phyloP scores from a whole-genome alignment of 2,113 vertebrate genomes.

The Setophaga petechia region DNA sequence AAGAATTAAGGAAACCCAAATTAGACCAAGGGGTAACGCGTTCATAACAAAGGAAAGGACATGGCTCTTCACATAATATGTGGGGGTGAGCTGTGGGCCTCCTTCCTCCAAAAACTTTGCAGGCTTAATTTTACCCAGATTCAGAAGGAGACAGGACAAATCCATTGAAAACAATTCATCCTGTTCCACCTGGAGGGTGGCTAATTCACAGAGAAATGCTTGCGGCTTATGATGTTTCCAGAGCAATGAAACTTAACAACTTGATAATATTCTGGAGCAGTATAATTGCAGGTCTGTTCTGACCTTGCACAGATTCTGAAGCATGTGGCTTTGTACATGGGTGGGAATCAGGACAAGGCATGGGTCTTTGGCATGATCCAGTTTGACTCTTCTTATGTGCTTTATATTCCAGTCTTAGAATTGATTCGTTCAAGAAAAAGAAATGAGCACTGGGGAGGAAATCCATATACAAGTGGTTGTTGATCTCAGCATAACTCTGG shows the following conservation, averaged over 20 bases:
- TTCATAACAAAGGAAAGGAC: not conserved
- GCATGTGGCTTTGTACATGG: not conserved
- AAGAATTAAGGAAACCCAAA: not conserved
- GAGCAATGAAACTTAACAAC: not conserved
- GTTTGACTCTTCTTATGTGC: not conserved
- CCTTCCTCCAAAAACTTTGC: not conserved
- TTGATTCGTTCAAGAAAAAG: not conserved
- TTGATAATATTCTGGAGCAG: not conserved
- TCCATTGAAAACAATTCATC: rapidly evolving
- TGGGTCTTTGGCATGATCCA: not conserved
- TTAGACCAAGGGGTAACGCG: not conserved
- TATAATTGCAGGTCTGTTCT: not conserved
- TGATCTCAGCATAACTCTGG: rapidly evolving
- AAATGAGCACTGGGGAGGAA: not conserved
- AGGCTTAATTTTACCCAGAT: not conserved
- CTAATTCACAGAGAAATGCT: not conserved
- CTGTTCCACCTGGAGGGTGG: not conserved
- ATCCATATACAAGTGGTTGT: not conserved
- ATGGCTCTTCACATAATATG: not conserved
- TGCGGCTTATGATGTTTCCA: not conserved
- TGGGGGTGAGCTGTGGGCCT: rapidly evolving
- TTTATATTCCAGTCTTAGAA: not conserved
- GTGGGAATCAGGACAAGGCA: not conserved
- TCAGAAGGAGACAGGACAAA: not conserved
- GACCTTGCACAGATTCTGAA: not conserved